Conservation (phyloP, 2,888 invertebrate species). For the Lithophane semibrunnea region DNA sequence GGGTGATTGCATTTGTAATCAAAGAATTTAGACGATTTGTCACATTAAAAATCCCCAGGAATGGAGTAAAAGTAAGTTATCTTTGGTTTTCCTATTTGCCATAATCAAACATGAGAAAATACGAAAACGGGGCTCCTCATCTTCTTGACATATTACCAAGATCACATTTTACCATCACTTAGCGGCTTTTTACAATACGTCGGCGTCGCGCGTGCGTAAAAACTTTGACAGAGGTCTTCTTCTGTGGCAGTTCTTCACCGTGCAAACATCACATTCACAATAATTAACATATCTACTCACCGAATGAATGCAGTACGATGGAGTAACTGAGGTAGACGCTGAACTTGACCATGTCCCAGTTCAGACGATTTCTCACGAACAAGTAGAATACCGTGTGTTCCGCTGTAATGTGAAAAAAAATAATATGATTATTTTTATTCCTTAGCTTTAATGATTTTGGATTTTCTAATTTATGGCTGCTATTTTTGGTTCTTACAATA, state of each 20-base stretch:
- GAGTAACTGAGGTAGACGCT: constrained; percentile 85
- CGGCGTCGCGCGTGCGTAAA: accelerated
- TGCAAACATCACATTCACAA: background rate
- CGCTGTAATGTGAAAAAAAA: constrained; percentile 77
- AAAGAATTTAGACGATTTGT: background rate
- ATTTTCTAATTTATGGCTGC: no score
- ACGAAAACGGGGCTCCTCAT: background rate
- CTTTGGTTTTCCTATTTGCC: background rate
- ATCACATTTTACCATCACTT: background rate
- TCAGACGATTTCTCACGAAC: constrained; percentile 79
- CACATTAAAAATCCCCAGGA: background rate
- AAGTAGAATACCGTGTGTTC: constrained; percentile 86
- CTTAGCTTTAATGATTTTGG: no score
- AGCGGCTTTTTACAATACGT: background rate
- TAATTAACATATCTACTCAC: constrained; percentile 80
- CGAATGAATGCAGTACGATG: constrained; percentile 85
- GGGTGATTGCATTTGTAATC: background rate
- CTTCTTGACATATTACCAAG: background rate
- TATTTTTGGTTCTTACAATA: no score
- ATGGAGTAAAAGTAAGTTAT: background rate
- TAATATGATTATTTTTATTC: no score
- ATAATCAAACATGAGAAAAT: background rate
- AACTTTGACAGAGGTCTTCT: background rate
- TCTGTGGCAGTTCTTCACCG: background rate
- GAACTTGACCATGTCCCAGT: constrained; percentile 85